Conservation (phyloP, 1,140 invertebrate species). For the Planococcus citri region DNA sequence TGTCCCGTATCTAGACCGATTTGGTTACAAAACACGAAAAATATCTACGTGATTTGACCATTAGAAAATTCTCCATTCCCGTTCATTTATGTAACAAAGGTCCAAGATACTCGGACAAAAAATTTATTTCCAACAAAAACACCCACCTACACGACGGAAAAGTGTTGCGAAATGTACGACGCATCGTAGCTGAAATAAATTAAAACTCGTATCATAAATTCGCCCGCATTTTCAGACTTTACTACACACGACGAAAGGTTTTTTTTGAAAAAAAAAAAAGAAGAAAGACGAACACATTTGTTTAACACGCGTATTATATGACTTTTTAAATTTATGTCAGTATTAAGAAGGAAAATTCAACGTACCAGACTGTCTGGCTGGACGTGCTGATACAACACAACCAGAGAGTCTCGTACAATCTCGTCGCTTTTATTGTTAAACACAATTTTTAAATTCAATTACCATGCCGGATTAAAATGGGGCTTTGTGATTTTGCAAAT, state of each 20-base stretch:
- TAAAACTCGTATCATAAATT: background rate
- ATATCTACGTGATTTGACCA: no score
- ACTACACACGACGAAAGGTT: background rate
- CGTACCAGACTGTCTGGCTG: background rate
- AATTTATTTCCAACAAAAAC: no score
- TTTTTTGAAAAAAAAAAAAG: no score
- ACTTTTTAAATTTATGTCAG: background rate
- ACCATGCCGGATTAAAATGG: background rate
- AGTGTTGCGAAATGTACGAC: no score
- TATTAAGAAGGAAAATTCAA: background rate
- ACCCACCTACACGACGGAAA: no score
- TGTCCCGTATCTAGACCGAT: no score
- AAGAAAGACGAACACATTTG: background rate
- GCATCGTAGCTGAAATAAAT: background rate
- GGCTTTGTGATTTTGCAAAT: background rate
- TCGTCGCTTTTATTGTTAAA: background rate
- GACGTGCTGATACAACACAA: background rate
- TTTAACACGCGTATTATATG: conserved; percentile 3
- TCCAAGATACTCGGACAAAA: no score
- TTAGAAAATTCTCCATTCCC: no score
- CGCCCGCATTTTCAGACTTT: background rate
- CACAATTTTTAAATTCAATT: background rate
- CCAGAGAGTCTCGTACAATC: background rate
- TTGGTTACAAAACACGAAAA: no score
- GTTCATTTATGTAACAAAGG: no score